These are phyloP conservation scores for Euthynnus affinis DNA, from an alignment of 2,797 vertebrate species.

Conservation along the genomic window DNA sequence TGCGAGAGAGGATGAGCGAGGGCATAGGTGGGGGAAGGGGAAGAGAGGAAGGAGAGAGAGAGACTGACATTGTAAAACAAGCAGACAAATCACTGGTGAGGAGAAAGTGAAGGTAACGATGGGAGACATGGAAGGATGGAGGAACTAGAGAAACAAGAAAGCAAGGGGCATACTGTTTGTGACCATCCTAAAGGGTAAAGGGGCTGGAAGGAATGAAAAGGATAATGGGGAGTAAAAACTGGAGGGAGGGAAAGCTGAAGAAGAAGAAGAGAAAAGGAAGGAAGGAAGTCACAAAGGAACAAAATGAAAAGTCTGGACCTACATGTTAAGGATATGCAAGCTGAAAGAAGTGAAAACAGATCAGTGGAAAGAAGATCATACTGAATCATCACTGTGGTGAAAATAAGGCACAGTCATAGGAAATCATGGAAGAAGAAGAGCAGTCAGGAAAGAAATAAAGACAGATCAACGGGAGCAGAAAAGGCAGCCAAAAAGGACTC, in stretches of 20 bases:
- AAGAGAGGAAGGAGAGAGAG: neutral
- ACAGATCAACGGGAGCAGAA: neutral
- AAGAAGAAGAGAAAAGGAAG: neutral
- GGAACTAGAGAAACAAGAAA: neutral
- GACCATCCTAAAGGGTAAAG: neutral
- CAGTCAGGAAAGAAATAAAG: neutral
- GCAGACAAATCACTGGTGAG: neutral
- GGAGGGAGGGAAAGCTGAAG: neutral
- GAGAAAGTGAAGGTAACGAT: conserved; percentile 15
- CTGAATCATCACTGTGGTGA: neutral
- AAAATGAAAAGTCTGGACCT: neutral
- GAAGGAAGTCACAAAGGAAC: neutral
- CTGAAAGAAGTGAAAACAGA: conserved; percentile 4
- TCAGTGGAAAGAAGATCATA: neutral
- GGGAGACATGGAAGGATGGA: conserved; percentile 1
- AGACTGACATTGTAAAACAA: conserved; percentile 35
- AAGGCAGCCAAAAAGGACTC: neutral
- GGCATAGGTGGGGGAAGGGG: conserved; percentile 17
- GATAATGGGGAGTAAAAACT: conserved; percentile 35
- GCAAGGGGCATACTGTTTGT: neutral
- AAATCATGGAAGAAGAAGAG: neutral
- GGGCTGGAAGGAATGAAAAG: neutral
- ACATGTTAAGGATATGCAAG: neutral
- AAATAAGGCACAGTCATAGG: neutral
- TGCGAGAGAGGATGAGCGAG: conserved; percentile 35